phyloP scores from a whole-genome alignment of 1,140 invertebrate species.

The Zophobas atratus region DNA sequence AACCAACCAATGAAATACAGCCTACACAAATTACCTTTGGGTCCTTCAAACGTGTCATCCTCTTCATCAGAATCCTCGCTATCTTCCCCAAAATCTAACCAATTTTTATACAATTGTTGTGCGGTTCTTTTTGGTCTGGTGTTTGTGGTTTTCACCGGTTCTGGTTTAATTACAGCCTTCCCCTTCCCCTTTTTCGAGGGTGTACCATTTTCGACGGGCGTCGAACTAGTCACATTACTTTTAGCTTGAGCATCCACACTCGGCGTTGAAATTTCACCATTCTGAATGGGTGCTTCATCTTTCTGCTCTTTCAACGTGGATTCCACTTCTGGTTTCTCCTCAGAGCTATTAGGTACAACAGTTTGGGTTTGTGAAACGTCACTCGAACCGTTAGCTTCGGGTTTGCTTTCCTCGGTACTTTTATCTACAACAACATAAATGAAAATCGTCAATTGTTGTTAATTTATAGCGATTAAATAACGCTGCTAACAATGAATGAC shows the following conservation, averaged over 20 bases:
- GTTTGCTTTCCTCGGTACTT: slow-evolving; percentile 8
- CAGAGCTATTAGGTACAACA: slow-evolving; percentile 49
- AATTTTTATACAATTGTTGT: slow-evolving; percentile 60
- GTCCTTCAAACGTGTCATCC: slow-evolving; percentile 64
- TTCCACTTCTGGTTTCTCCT: slow-evolving; percentile 35
- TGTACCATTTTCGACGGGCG: slow-evolving; percentile 53
- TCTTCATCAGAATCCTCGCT: slow-evolving; percentile 64
- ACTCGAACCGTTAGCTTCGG: slow-evolving; percentile 35
- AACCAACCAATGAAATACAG: too few species aligned
- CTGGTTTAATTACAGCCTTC: slow-evolving; percentile 59
- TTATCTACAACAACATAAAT: too few species aligned
- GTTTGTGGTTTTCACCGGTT: slow-evolving; percentile 47
- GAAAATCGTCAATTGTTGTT: too few species aligned
- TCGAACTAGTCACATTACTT: slow-evolving; percentile 49
- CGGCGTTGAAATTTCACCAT: slow-evolving; percentile 52
- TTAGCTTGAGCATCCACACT: slow-evolving; percentile 29
- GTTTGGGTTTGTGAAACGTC: slow-evolving; percentile 51
- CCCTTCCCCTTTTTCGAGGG: slow-evolving; percentile 58
- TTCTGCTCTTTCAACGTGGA: slow-evolving; percentile 33
- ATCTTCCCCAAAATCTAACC: slow-evolving; percentile 58
- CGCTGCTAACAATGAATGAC: too few species aligned
- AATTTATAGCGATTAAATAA: too few species aligned
- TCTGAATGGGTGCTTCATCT: slow-evolving; percentile 44
- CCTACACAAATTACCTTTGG: slow-evolving; percentile 50
- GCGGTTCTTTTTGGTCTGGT: slow-evolving; percentile 60